Conservation (phyloP, 1,140 invertebrate species). For the Drosophila nebulosa region DNA sequence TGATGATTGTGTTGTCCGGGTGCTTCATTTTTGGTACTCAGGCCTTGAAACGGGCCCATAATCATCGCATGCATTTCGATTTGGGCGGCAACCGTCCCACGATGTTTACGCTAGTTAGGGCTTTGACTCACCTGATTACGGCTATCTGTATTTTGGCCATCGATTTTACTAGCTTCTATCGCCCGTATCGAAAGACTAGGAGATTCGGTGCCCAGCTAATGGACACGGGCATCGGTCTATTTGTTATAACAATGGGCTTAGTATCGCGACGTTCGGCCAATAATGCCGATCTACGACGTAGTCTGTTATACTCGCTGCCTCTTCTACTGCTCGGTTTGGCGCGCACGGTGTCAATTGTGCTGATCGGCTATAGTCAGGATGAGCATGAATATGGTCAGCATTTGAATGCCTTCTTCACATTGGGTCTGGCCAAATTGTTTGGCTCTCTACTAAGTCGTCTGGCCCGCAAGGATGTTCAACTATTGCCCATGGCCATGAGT, state of each 20-base stretch:
- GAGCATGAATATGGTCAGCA: slow-evolving; percentile 96
- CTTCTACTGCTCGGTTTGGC: slow-evolving; percentile 87
- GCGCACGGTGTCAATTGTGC: slow-evolving; percentile 85
- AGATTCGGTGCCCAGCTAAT: slow-evolving; percentile 94
- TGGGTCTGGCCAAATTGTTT: slow-evolving; percentile 91
- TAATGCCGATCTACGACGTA: slow-evolving; percentile 49
- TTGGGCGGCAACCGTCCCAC: slow-evolving; percentile 53
- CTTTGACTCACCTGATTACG: slow-evolving; percentile 88
- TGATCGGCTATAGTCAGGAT: slow-evolving; percentile 91
- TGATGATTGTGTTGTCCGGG: slow-evolving; percentile 11
- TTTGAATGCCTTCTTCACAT: slow-evolving; percentile 98
- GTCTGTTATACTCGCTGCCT: slow-evolving; percentile 80
- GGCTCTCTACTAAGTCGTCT: slow-evolving; percentile 79
- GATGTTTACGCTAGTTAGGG: slow-evolving; percentile 82
- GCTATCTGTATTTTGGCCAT: slow-evolving; percentile 94
- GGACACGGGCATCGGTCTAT: slow-evolving; percentile 96
- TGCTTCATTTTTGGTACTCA: slow-evolving; percentile 20
- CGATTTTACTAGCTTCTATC: slow-evolving; percentile 94
- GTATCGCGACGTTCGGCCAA: slow-evolving; percentile 82
- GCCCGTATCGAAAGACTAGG: slow-evolving; percentile 93
- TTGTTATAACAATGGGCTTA: slow-evolving; percentile 91
- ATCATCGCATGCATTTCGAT: slow-evolving; percentile 40
- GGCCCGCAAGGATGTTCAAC: slow-evolving; percentile 25
- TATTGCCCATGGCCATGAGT: slow-evolving; percentile 50
- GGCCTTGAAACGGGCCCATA: slow-evolving; percentile 14